Conservation (phyloP, 2,888 invertebrate species). For the Tinea trinotella region DNA sequence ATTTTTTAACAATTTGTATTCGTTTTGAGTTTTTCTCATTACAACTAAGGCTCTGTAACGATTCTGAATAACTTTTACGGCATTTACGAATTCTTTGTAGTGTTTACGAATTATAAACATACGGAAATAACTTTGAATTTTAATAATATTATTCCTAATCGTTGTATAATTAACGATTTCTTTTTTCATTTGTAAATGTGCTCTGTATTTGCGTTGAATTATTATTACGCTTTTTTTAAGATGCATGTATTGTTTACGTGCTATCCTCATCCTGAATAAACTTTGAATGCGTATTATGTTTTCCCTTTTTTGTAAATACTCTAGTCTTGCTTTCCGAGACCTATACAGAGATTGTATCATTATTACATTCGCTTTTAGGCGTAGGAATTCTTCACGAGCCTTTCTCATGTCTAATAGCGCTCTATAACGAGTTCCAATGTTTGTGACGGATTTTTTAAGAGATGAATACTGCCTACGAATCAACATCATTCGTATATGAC, state of each 20-base stretch:
- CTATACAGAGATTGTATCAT: slow-evolving; percentile 1
- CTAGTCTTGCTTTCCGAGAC: slow-evolving; percentile 19
- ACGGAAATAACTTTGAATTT: slow-evolving; percentile 44
- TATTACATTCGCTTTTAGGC: not conserved
- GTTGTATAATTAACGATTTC: slow-evolving; percentile 35
- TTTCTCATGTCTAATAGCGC: slow-evolving; percentile 33
- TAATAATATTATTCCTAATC: slow-evolving; percentile 37
- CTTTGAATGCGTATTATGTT: slow-evolving; percentile 43
- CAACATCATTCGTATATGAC: slow-evolving; percentile 41
- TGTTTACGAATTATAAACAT: slow-evolving; percentile 26
- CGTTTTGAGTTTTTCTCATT: slow-evolving; percentile 36
- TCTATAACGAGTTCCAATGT: slow-evolving; percentile 40
- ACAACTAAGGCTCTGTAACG: slow-evolving; percentile 42
- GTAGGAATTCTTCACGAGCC: slow-evolving; percentile 24
- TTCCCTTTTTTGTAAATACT: slow-evolving; percentile 25
- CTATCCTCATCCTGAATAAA: slow-evolving; percentile 46
- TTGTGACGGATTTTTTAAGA: slow-evolving; percentile 28
- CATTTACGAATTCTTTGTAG: slow-evolving; percentile 28
- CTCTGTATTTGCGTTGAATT: not conserved
- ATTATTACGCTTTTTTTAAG: slow-evolving; percentile 32
- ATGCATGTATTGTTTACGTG: slow-evolving; percentile 31
- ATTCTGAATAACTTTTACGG: slow-evolving; percentile 41
- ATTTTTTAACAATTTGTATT: slow-evolving; percentile 33
- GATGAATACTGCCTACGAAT: not conserved
- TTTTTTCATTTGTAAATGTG: slow-evolving; percentile 33